Base-by-base conservation (phyloP, 2,113 vertebrate species). In the Ivindomyrus marchei region DNA sequence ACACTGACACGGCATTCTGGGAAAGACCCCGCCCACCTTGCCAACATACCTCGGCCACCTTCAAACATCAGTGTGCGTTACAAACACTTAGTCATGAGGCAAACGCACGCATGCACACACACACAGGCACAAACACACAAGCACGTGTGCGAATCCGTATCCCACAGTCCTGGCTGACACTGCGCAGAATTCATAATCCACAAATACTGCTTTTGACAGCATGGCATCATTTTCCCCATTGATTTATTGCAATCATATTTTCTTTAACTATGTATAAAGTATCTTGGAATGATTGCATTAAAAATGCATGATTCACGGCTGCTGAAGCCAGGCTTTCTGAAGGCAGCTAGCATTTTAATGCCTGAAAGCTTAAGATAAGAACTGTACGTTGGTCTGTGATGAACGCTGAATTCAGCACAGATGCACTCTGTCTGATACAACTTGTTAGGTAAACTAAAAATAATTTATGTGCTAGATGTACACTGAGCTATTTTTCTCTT, bases 401-500 rank as follows among this genome's bases (percentile, higher is more conserved):
- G 49, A 31, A 56, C 2, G 6, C 50, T 88, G n/a, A 1, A 0
- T 88, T 88, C 49, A 19, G 86, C 11, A 39, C 49, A 52, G 13
- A 88, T 56, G 36, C 36, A 80, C 36, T 80, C 39, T 19, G 31
- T 39, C 31, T 17, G 74, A 42, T 42, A 80, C 17, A 80, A 42
- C 74, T 53, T 56, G 62, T 90, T 90, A 88, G 70, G 88, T 86
- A 90, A 89, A 83, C 90, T 42, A 80, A 90, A 46, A 47, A 52
- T 62, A 62, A 52, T 62, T 80, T 90, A 66, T 80, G 6, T 80
- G 15, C 36, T 39, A 42, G 74, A 27, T 80, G 31, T 80, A 31
- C n/a, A 13, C 74, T 19, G 66, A n/a, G 56, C 90, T 42, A 45
- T 88, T 31, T 10, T 15, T 66, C 88, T 24, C 17, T 56, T 53